Base-by-base conservation (phyloP, 2,113 vertebrate species). In the Thunnus thynnus region DNA sequence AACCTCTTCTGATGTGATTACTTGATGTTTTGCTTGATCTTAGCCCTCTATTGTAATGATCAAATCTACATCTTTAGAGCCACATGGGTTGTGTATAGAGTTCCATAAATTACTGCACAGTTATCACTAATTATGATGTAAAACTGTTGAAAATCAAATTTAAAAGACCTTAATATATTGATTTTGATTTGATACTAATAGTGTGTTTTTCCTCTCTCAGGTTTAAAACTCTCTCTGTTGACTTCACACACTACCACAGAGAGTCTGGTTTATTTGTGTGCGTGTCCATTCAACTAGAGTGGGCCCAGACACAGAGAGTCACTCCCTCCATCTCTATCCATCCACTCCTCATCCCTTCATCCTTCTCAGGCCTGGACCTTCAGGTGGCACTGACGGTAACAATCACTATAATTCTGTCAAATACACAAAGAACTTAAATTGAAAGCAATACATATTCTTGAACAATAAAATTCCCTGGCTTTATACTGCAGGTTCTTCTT, bases 201-300 rank as follows among this genome's bases (percentile, higher is more conserved):
- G 3, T 62, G 1, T 27, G 16, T 16, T 48, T 13, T 66, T 4
- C 3, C 16, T 65, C 5, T 16, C 54, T 4, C 81, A 95, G 95
- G 87, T 92, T 83, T 63, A 82, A 85, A 64, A 17, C 73, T 14
- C 27, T 96, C 47, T 89, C 91, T 13, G 48, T 96, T 2, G 94
- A 95, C 86, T 95, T 95, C 73, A 95, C 95, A 17, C 96, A 95
- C 73, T 93, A 94, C 85, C 94, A 95, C 80, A 91, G 79, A 69
- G 91, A 94, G 79, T 94, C 94, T 1, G 85, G 74, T 32, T 85
- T 96, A 30, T 92, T 95, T 72, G 67, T 95, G 68, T 92, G 91
- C 14, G 90, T 95, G 44, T 94, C 91, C 32, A 10, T 95, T n/a
- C 76, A 84, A n/a, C 62, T 96, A 0, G 72, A 92, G 74, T 75